Evolutionary conservation across 2,888 invertebrate genomes (phyloP).

Genomic region (Scotopteryx bipunctaria): DNA sequence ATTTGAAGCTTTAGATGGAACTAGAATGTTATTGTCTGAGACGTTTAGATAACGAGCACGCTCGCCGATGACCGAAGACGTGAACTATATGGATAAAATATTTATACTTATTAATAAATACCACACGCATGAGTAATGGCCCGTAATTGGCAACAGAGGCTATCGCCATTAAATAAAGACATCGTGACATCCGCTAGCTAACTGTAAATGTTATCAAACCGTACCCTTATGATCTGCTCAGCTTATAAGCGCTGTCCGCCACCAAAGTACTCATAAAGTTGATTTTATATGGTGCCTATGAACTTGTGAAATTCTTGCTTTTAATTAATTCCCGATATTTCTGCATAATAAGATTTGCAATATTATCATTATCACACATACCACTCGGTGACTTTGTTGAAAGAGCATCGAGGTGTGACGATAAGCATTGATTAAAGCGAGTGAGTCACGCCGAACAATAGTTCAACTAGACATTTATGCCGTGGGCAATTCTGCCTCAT

Average conservation of each 20-base stretch:
- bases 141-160: conserved; percentile 75
- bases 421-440: conserved; percentile 55
- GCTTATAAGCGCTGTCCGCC: conserved; percentile 8
- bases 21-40: neutral
- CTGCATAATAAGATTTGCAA: conserved; percentile 17
- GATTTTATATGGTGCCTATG: neutral
- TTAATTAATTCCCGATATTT: conserved; percentile 9
- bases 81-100: conserved; percentile 20
- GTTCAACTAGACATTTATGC: conserved; percentile 58
- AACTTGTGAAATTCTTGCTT: conserved; percentile 5
- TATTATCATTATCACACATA: conserved; percentile 28
- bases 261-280: neutral
- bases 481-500: conserved; percentile 59
- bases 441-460: conserved; percentile 62
- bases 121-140: conserved; percentile 72
- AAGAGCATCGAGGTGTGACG: conserved; percentile 43
- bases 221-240: conserved; percentile 31
- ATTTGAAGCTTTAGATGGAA: neutral
- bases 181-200: conserved; percentile 76
- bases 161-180: conserved; percentile 72
- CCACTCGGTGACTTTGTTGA: conserved; percentile 15
- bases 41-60: conserved; percentile 12
- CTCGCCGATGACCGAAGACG: conserved; percentile 14
- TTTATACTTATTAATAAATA: conserved; percentile 63
- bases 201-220: conserved; percentile 61